Conservation (phyloP, 2,888 invertebrate genomes). For the Acleris holmiana region DNA sequence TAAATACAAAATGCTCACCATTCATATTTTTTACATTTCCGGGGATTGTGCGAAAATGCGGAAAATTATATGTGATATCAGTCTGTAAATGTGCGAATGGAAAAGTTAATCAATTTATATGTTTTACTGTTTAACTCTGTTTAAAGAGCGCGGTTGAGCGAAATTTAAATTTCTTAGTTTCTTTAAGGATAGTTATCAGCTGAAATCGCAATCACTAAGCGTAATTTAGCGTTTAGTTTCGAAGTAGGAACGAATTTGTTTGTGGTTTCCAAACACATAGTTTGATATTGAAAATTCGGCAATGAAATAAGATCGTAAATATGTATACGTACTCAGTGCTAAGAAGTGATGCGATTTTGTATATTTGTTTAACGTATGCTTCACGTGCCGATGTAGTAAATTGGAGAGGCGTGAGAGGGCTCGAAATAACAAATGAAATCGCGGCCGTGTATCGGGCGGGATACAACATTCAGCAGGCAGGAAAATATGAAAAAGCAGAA, state of each 20-base stretch:
- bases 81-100: background rate
- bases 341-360: constrained; percentile 58
- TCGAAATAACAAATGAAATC: constrained; percentile 82
- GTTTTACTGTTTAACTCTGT: too few species aligned
- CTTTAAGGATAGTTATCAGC: too few species aligned
- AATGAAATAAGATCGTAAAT: constrained; percentile 2
- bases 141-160: too few species aligned
- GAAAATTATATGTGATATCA: constrained; percentile 7
- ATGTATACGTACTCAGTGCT: constrained; percentile 25
- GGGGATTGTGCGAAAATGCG: constrained; percentile 47
- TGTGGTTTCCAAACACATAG: too few species aligned
- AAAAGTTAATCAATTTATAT: too few species aligned
- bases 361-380: constrained; percentile 72
- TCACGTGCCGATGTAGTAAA: constrained; percentile 74
- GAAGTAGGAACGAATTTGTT: too few species aligned
- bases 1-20: constrained; percentile 45
- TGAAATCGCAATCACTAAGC: too few species aligned
- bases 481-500: constrained; percentile 82
- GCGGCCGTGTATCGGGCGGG: constrained; percentile 74
- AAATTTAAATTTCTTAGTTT: too few species aligned
- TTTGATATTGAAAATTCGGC: background rate
- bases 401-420: constrained; percentile 71
- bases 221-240: too few species aligned
- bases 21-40: constrained; percentile 52
- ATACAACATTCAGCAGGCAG: constrained; percentile 75